Evolutionary conservation across 2,113 vertebrate species (phyloP).

Genomic region (Archocentrus centrarchus): DNA sequence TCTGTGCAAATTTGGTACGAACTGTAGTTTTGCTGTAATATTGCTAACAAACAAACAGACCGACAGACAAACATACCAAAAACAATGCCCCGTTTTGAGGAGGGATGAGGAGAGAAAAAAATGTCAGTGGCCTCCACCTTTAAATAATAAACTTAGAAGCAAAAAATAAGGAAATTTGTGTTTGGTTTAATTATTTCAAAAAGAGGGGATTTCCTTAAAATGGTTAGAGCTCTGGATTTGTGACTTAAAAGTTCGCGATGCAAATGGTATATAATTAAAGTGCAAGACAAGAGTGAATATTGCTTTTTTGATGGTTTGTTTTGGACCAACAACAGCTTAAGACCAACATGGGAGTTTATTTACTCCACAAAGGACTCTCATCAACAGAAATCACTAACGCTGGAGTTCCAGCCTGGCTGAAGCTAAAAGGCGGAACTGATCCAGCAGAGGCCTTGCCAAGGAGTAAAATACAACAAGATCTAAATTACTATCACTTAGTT

Average conservation of each 20-base stretch:
- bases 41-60: too few species aligned
- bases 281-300: neutral
- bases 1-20: too few species aligned
- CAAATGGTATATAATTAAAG: neutral
- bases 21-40: too few species aligned
- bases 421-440: neutral
- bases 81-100: too few species aligned
- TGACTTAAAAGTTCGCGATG: neutral
- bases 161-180: too few species aligned
- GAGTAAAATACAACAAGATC: neutral
- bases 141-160: too few species aligned
- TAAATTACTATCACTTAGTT: neutral
- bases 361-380: neutral
- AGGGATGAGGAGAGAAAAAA: too few species aligned
- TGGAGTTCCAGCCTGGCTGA: neutral
- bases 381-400: neutral
- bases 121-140: too few species aligned
- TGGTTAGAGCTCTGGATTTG: neutral
- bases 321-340: neutral
- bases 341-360: neutral
- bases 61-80: too few species aligned
- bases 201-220: neutral
- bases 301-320: neutral
- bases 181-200: too few species aligned
- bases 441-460: neutral